Evolutionary conservation across 2,797 vertebrate genomes (phyloP).

Genomic region (Dallia pectoralis): DNA sequence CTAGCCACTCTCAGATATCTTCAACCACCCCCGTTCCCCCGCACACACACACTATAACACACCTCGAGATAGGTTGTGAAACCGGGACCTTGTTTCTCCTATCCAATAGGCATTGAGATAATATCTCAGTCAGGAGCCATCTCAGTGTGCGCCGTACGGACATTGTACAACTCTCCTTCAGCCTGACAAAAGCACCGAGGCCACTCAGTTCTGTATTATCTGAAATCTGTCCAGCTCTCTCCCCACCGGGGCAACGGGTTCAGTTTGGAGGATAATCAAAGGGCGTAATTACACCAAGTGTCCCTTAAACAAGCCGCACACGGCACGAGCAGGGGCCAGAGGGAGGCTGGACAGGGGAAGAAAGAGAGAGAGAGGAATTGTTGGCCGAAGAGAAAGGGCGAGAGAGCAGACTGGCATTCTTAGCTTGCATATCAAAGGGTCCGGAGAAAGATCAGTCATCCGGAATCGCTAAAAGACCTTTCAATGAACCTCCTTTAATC

Average conservation of each 20-base stretch:
- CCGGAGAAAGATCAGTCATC: slow-evolving; percentile 61
- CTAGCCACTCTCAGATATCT: not conserved
- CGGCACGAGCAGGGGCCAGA: slow-evolving; percentile 25
- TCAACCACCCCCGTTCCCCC: not conserved
- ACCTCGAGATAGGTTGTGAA: slow-evolving; percentile 23
- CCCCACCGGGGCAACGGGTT: slow-evolving; percentile 25
- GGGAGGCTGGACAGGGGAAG: not conserved
- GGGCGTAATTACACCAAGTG: slow-evolving; percentile 56
- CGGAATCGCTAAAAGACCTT: slow-evolving; percentile 66
- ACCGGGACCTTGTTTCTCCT: not conserved
- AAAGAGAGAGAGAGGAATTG: slow-evolving; percentile 32
- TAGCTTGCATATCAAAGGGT: slow-evolving; percentile 38
- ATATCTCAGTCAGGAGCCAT: slow-evolving; percentile 4
- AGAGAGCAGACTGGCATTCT: slow-evolving; percentile 39
- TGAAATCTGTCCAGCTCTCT: slow-evolving; percentile 31
- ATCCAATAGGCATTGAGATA: slow-evolving; percentile 3
- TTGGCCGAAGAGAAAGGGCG: slow-evolving; percentile 20
- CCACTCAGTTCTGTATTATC: slow-evolving; percentile 35
- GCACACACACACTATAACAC: slow-evolving; percentile 16
- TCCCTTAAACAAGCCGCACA: slow-evolving; percentile 44
- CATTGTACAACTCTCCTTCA: not conserved
- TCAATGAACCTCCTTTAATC: slow-evolving; percentile 72
- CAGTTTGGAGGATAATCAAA: slow-evolving; percentile 63
- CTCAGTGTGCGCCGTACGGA: too few relatives aligned
- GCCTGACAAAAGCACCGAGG: not conserved